A percentile compares a stretch with the other conserved stretches of the same genome.
phyloP scores from a whole-genome alignment of 2,888 invertebrate genomes.

The Steinernema hermaphroditum region DNA sequence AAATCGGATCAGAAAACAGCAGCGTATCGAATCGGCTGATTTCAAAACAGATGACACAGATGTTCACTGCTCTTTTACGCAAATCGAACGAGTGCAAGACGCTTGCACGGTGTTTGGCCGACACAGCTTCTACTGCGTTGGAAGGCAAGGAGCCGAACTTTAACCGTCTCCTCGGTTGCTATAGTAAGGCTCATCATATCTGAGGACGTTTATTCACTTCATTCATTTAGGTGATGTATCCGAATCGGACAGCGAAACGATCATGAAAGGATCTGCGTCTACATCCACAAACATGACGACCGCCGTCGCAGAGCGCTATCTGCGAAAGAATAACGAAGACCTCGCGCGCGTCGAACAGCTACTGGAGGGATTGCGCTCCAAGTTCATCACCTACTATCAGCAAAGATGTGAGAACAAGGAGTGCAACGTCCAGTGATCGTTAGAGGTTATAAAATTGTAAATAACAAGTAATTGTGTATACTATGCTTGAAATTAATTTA shows the following conservation, averaged over 20 bases:
- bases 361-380: background rate
- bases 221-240: background rate
- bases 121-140: background rate
- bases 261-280: background rate
- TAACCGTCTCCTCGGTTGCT: constrained; percentile 1
- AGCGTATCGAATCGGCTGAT: background rate
- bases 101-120: background rate
- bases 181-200: too few relatives aligned
- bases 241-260: background rate
- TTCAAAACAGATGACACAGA: background rate
- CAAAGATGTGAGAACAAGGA: background rate
- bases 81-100: constrained; percentile 9
- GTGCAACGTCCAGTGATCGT: background rate
- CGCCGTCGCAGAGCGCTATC: constrained; percentile 8
- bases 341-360: background rate
- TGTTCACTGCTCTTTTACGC: constrained; percentile 5
- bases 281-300: background rate
- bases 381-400: background rate
- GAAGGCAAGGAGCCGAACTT: constrained; percentile 14
- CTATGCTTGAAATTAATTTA: constrained; percentile 7
- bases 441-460: background rate
- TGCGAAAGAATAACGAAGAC: constrained; percentile 7
- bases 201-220: too few relatives aligned
- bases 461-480: background rate
- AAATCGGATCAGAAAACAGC: background rate